A percentile compares a stretch with the other conserved stretches of the same genome.
Evolutionary conservation across 2,113 vertebrate species (phyloP).

Genomic region (Hippocampus abdominalis): DNA sequence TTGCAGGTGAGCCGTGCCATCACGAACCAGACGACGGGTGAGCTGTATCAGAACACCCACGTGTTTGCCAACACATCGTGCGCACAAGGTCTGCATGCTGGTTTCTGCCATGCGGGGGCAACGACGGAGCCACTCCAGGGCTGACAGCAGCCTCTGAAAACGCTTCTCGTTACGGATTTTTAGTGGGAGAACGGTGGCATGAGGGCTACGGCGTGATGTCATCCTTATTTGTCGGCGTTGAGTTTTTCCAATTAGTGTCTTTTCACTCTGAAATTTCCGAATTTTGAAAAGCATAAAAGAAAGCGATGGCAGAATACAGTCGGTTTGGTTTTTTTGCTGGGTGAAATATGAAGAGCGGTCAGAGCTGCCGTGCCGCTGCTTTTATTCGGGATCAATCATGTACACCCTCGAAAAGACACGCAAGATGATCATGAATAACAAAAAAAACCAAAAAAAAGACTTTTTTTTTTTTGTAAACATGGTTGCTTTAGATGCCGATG

Average conservation of each 20-base stretch:
- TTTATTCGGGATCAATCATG: neutral
- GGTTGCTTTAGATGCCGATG: neutral
- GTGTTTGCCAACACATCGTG: slow-evolving; percentile 44
- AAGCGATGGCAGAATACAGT: neutral
- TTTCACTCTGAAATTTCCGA: neutral
- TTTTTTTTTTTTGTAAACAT: neutral
- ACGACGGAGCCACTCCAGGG: slow-evolving; percentile 23
- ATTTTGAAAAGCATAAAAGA: neutral
- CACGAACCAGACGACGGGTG: slow-evolving; percentile 51
- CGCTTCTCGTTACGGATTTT: neutral
- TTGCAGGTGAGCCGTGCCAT: slow-evolving; percentile 55
- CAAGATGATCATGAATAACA: neutral
- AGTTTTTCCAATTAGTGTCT: neutral
- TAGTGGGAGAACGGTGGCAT: neutral
- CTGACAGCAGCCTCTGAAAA: slow-evolving; percentile 31
- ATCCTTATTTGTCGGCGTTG: too few relatives aligned
- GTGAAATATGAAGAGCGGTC: neutral
- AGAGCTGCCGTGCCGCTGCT: neutral
- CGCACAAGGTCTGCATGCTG: slow-evolving; percentile 37
- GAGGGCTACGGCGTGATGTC: neutral
- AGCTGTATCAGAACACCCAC: slow-evolving; percentile 51
- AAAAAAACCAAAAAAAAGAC: too few relatives aligned
- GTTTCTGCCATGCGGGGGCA: slow-evolving; percentile 46
- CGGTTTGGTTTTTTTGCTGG: neutral
- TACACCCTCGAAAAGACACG: neutral